Evolutionary conservation across 2,888 invertebrate genomes (phyloP), one percentile per base, ranked within the genome.

Genomic region (Pemphredon lugubris): DNA sequence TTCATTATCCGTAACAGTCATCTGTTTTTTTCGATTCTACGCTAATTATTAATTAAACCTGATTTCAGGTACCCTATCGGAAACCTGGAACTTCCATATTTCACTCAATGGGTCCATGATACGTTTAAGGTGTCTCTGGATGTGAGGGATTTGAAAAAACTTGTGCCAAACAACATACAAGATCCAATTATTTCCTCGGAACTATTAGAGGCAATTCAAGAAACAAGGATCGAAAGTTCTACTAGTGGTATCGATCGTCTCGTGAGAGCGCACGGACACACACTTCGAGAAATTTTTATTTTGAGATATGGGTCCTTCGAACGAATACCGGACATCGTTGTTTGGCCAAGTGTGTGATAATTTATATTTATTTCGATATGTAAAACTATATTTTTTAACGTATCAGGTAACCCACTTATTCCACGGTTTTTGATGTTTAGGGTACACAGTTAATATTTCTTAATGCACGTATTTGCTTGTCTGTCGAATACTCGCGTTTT

Each of bases 251-350:
- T 95, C 81, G 98, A 98, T 87, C 92, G 98, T 40, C 90, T 98
- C 65, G 93, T 97, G 76, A 92, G 98, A 69, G 95, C 97, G 0
- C 98, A 98, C 88, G 98, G 98, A 0, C 98, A 98, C 89, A 97
- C 98, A 0, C 90, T 99, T 50, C 94, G 96, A 79, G 99, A 99
- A 86, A 95, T 99, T 73, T 94, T 94, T 78, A 91, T 92, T 11
- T 90, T 98, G 59, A 92, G 96, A 82, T 91, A 92, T 58, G 95
- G 96, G 67, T 90, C 88, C 44, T 95, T 96, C 83, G 92, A 93
- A 61, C 92, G 98, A 81, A 96, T 99, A 86, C 98, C 98, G 1
- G 99, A 99, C 86, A 89, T 98, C 11, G 95, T 99, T 0, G 91
- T 97, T 0, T 99, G 98, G 98, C 98, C 98, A 40, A 93, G 93